Percentiles rank a stretch among this genome's conserved stretches.
Evolutionary conservation across 2,113 vertebrate species (phyloP).

Genomic region (Crotalus helleri): DNA sequence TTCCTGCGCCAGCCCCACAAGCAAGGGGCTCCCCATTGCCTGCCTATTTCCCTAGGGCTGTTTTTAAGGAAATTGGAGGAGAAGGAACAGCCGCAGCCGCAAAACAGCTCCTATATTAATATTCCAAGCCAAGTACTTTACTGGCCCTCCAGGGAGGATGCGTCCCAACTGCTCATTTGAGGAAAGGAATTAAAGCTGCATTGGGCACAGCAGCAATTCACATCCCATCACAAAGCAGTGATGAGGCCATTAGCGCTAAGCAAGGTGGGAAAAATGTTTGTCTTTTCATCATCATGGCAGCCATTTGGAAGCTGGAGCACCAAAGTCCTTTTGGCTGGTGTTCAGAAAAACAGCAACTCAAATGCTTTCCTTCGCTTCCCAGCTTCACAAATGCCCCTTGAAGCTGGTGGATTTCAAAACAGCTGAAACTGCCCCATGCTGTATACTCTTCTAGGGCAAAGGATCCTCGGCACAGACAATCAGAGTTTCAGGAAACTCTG

Average conservation of each 20-base stretch:
- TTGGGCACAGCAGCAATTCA: slow-evolving; percentile 17
- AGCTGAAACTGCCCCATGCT: not conserved
- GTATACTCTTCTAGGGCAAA: not conserved
- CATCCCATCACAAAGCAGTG: slow-evolving; percentile 19
- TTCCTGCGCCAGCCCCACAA: not conserved
- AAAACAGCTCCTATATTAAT: not conserved
- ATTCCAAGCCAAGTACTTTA: slow-evolving; percentile 33
- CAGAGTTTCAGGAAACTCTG: not conserved
- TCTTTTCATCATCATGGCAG: not conserved
- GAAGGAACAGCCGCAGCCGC: not conserved
- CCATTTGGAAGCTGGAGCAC: fast-evolving
- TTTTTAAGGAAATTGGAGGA: slow-evolving; percentile 47
- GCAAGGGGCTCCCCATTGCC: slow-evolving; percentile 58
- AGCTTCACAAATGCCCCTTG: not conserved
- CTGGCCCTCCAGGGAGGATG: slow-evolving; percentile 34
- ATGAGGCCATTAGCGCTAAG: slow-evolving; percentile 36
- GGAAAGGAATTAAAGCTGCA: slow-evolving; percentile 33
- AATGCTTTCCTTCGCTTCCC: not conserved
- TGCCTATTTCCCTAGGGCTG: slow-evolving; percentile 56
- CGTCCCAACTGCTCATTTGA: not conserved
- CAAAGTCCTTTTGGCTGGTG: fast-evolving
- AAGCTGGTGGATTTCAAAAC: not conserved
- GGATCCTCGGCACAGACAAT: not conserved
- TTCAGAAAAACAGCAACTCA: fast-evolving
- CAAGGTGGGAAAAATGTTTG: not conserved